These are phyloP conservation scores for Drosophila diplacantha DNA, from an alignment of 2,888 invertebrate species.

Conservation along the genomic window DNA sequence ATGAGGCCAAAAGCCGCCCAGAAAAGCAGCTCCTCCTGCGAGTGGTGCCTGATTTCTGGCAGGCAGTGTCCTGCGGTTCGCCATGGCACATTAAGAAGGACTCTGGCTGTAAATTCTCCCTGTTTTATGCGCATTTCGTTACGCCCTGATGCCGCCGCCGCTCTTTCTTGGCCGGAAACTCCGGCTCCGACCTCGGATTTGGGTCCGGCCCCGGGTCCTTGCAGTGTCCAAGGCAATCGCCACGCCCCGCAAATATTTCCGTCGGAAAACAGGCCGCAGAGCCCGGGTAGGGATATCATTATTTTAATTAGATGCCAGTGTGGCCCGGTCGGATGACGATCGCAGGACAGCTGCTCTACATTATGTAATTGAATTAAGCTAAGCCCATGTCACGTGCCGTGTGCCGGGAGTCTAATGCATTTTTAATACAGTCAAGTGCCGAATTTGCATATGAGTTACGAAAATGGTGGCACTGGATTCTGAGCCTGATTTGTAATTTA, in stretches of 20 bases:
- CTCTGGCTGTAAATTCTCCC: constrained; percentile 60
- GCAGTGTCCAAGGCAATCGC: constrained; percentile 22
- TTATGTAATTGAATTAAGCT: constrained; percentile 58
- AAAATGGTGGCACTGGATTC: not conserved
- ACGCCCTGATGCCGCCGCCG: constrained; percentile 52
- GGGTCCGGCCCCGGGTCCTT: constrained; percentile 4
- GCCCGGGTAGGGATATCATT: constrained; percentile 42
- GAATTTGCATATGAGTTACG: constrained; percentile 16
- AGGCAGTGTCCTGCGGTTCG: constrained; percentile 55
- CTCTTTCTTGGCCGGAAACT: constrained; percentile 28
- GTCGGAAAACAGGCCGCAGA: constrained; percentile 15
- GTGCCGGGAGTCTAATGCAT: constrained; percentile 42
- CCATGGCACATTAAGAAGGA: constrained; percentile 66
- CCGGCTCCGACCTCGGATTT: constrained; percentile 24
- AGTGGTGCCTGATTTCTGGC: constrained; percentile 36
- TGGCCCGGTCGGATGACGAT: constrained; percentile 20
- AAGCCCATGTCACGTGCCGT: constrained; percentile 35
- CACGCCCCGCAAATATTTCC: constrained; percentile 60
- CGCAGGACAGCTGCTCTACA: constrained; percentile 21
- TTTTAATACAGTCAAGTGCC: constrained; percentile 42
- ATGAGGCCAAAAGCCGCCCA: constrained; percentile 57
- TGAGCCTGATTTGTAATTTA: not conserved
- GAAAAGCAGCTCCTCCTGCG: constrained; percentile 19
- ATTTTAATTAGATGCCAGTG: constrained; percentile 61
- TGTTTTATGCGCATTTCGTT: constrained; percentile 64